Conservation (phyloP, 2,888 invertebrate genomes). For the Polydrusus tereticollis region DNA sequence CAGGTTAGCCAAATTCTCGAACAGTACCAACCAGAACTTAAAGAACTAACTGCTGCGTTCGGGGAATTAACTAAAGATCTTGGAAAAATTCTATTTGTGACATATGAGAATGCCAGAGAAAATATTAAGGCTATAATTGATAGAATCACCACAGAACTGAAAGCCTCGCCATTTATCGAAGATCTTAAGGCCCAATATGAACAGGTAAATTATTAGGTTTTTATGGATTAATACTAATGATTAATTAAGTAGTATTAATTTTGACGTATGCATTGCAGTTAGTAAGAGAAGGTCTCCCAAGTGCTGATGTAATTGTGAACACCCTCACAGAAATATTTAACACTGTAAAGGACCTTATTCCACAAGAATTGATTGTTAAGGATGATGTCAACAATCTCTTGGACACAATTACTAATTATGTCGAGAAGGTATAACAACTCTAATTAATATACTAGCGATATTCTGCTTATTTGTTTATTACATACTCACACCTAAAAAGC, state of each 20-base stretch:
- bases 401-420: slow-evolving; percentile 72
- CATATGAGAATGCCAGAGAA: slow-evolving; percentile 64
- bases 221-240: neutral
- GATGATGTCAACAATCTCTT: slow-evolving; percentile 74
- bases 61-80: slow-evolving; percentile 69
- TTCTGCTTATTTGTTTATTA: too few relatives aligned
- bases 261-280: slow-evolving; percentile 51
- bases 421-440: slow-evolving; percentile 76
- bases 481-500: too few relatives aligned
- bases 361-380: slow-evolving; percentile 66
- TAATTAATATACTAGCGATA: too few relatives aligned
- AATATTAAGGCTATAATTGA: slow-evolving; percentile 67
- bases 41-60: slow-evolving; percentile 71
- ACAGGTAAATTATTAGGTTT: slow-evolving; percentile 55
- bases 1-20: slow-evolving; percentile 72
- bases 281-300: slow-evolving; percentile 59
- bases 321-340: slow-evolving; percentile 71
- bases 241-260: neutral
- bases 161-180: slow-evolving; percentile 70
- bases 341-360: slow-evolving; percentile 72
- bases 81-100: slow-evolving; percentile 64
- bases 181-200: slow-evolving; percentile 67
- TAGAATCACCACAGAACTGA: slow-evolving; percentile 68
- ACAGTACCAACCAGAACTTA: slow-evolving; percentile 76
- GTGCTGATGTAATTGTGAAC: slow-evolving; percentile 72